Evolutionary conservation across 2,888 invertebrate species (phyloP).

Genomic region (Leptogaster cylindrica): DNA sequence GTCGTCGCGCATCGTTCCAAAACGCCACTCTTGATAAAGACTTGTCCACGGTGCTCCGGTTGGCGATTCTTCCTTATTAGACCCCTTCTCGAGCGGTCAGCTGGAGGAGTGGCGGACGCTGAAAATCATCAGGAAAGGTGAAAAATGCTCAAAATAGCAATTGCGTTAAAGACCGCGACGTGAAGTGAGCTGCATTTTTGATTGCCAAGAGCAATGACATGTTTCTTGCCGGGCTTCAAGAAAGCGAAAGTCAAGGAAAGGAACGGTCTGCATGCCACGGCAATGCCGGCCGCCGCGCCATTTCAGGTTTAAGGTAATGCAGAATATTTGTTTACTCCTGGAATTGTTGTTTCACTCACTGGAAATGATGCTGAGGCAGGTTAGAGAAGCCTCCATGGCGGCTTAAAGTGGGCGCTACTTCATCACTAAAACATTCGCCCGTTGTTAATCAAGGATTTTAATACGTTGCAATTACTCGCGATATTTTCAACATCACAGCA

Average conservation of each 20-base stretch:
- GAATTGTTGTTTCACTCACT: conserved; percentile 11
- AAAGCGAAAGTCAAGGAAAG: conserved; percentile 40
- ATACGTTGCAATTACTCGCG: too few species aligned
- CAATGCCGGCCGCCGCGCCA: neutral
- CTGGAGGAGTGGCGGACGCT: conserved; percentile 3
- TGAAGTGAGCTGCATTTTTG: conserved; percentile 32
- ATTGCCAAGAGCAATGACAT: conserved; percentile 39
- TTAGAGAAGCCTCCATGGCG: too few species aligned
- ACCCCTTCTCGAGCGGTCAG: neutral
- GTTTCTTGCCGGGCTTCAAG: neutral
- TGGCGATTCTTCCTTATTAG: conserved; percentile 29
- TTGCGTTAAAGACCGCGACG: conserved; percentile 17
- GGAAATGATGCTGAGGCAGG: too few species aligned
- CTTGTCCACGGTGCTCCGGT: neutral
- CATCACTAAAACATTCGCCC: too few species aligned
- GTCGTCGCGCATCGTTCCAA: conserved; percentile 8
- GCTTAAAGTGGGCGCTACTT: too few species aligned
- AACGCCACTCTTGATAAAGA: too few species aligned
- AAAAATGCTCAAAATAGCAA: conserved; percentile 1
- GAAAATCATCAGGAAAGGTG: conserved; percentile 1
- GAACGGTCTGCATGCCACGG: conserved; percentile 3
- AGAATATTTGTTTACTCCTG: conserved; percentile 17
- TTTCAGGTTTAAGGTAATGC: conserved; percentile 29
- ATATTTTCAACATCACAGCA: too few species aligned
- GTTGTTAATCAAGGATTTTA: too few species aligned